Base-by-base conservation (phyloP, 2,888 invertebrate species). In the Toxonevra muliebris region DNA sequence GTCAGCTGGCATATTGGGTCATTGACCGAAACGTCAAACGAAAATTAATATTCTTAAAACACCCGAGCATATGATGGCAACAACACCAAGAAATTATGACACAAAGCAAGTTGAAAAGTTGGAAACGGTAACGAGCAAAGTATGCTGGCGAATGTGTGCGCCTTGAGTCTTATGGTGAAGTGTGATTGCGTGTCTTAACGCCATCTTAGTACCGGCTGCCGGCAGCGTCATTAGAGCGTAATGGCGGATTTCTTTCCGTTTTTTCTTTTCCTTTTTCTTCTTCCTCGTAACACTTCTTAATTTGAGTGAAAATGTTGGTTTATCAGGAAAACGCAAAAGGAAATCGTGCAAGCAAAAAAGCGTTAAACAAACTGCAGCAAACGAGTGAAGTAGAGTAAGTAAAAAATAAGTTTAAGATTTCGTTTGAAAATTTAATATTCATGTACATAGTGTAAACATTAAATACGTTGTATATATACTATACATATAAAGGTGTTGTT, bases 181-280 rank as follows among this genome's bases (percentile, higher is more conserved):
- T 61, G 68, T 65, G 63, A 55, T 71, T 68, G 71, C 71, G 71
- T 69, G 71, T 65, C 71, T 68, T 66, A 71, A 68, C 71, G 63
- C 65, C 68, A 69, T 71, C 66, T 67, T 63, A 63, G 45, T 59
- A 42, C n/a, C 52, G 20, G 55, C 40, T 11, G 60, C 52, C 52
- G n/a, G 54, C 45, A 41, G 62, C 53, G 60, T 65, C 63, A 65
- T 66, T 64, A 67, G 60, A 52, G 61, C 59, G 59, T 65, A 59
- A 65, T 65, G 58, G 50, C 64, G 64, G 48, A 65, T 65, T 65
- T 63, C 45, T n/a, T 40, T 55, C 48, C 55, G 20, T 30, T 55
- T 55, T 63, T 55, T 42, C 12, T 45, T 17, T 11, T 41, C 5
- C 40, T 50, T 63, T 30, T 57, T 57, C 19, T 11, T 19, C 19